A percentile compares a stretch with the other conserved stretches of the same genome.
Evolutionary conservation across 2,888 invertebrate species (phyloP).

Genomic region (Drosophila hamatofila): DNA sequence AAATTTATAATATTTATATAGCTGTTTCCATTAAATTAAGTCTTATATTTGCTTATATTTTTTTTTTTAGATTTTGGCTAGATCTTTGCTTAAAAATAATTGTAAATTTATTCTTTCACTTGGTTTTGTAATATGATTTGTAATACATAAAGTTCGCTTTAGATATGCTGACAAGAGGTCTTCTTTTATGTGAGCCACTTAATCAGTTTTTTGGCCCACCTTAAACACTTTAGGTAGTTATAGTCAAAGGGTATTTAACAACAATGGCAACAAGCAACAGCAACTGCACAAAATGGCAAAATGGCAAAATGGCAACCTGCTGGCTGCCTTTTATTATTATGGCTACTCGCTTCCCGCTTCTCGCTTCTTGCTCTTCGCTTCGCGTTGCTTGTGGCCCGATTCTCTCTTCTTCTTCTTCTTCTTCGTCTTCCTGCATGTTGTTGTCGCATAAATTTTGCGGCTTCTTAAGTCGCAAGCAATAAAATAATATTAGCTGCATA

Average conservation of each 20-base stretch:
- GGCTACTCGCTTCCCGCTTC: constrained; percentile 30
- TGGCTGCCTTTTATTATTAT: constrained; percentile 78
- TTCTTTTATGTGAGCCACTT: too few relatives aligned
- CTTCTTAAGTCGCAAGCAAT: constrained; percentile 81
- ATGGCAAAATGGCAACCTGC: constrained; percentile 55
- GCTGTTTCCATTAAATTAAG: too few relatives aligned
- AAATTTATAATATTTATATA: too few relatives aligned
- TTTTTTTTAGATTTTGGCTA: too few relatives aligned
- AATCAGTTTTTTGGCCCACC: too few relatives aligned
- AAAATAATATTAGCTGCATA: constrained; percentile 82
- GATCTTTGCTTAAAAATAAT: too few relatives aligned
- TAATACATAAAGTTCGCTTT: too few relatives aligned
- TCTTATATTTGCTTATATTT: too few relatives aligned
- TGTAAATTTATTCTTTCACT: too few relatives aligned
- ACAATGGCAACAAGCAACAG: constrained; percentile 36
- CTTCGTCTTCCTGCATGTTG: constrained; percentile 52
- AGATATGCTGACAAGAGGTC: too few relatives aligned
- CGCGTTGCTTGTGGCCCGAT: neutral
- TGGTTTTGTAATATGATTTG: too few relatives aligned
- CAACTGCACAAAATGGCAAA: constrained; percentile 69
- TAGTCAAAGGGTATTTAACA: constrained; percentile 26
- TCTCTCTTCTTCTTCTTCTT: neutral
- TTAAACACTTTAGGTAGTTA: neutral
- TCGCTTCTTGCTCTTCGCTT: too few relatives aligned
- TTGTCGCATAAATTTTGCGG: constrained; percentile 83